Percentiles rank a stretch among this genome's conserved stretches.
These are phyloP conservation scores for Platichthys flesus DNA, from an alignment of 2,113 vertebrate species.

Conservation along the genomic window DNA sequence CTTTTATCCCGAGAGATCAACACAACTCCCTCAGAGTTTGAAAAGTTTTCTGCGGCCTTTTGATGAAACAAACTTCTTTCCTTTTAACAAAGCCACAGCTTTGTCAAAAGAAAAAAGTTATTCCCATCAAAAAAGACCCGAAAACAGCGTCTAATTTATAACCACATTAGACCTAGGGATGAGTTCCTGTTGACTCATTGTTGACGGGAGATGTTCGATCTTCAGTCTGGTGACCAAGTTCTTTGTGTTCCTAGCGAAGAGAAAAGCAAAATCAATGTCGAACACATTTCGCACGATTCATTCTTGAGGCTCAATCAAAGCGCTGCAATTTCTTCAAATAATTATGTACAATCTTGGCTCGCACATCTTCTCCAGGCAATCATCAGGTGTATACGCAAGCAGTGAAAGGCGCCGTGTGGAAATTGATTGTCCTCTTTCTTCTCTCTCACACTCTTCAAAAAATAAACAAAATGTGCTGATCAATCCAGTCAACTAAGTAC, in stretches of 20 bases:
- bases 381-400: conserved; percentile 77
- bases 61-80: conserved; percentile 56
- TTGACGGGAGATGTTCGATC: conserved; percentile 86
- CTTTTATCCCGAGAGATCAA: conserved; percentile 53
- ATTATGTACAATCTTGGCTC: conserved; percentile 88
- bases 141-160: background rate
- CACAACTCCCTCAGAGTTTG: conserved; percentile 47
- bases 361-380: conserved; percentile 70
- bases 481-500: conserved; percentile 84
- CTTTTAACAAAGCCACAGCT: conserved; percentile 63
- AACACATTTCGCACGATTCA: conserved; percentile 86
- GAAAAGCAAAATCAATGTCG: conserved; percentile 86
- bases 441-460: conserved; percentile 72
- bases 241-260: conserved; percentile 83
- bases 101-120: conserved; percentile 42
- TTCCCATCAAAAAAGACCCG: conserved; percentile 56
- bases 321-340: conserved; percentile 88
- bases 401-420: conserved; percentile 70
- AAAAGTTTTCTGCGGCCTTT: conserved; percentile 58
- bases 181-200: conserved; percentile 77
- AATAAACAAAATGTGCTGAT: conserved; percentile 84
- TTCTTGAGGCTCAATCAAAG: conserved; percentile 87
- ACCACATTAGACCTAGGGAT: conserved; percentile 67
- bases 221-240: conserved; percentile 79
- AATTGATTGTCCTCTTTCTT: conserved; percentile 80